phyloP scores from a whole-genome alignment of 2,888 invertebrate genomes.

The Abscondita cerata region DNA sequence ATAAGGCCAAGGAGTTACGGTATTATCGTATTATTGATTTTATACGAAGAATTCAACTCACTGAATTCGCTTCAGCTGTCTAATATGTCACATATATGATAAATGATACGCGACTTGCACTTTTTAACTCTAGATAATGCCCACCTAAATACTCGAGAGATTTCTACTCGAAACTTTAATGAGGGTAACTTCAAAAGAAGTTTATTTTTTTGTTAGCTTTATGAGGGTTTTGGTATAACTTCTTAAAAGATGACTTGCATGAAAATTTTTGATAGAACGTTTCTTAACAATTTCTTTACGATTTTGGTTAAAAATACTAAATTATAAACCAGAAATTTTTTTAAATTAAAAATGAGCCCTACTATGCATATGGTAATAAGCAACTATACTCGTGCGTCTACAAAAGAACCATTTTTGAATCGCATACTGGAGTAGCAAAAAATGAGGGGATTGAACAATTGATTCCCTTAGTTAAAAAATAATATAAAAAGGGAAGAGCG shows the following conservation, averaged over 20 bases:
- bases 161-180: constrained; percentile 27
- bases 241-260: constrained; percentile 38
- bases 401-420: constrained; percentile 41
- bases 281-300: constrained; percentile 19
- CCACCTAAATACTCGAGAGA: constrained; percentile 22
- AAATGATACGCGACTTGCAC: constrained; percentile 28
- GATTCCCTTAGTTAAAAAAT: constrained; percentile 42
- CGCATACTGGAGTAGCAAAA: constrained; percentile 38
- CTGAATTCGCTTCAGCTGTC: constrained; percentile 27
- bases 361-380: neutral
- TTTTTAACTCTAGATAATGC: constrained; percentile 30
- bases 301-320: neutral
- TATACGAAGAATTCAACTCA: neutral
- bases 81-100: constrained; percentile 25
- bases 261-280: constrained; percentile 38
- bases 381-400: constrained; percentile 23
- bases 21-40: too few species aligned
- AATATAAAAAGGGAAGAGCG: constrained; percentile 43
- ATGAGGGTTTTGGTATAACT: constrained; percentile 22
- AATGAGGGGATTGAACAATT: constrained; percentile 35
- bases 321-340: constrained; percentile 5
- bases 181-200: constrained; percentile 28
- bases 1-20: neutral
- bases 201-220: constrained; percentile 21
- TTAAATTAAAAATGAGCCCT: constrained; percentile 7